A percentile compares a stretch with the other conserved stretches of the same genome.
phyloP scores from a whole-genome alignment of 2,888 invertebrate species.

The Eulithis prunata region DNA sequence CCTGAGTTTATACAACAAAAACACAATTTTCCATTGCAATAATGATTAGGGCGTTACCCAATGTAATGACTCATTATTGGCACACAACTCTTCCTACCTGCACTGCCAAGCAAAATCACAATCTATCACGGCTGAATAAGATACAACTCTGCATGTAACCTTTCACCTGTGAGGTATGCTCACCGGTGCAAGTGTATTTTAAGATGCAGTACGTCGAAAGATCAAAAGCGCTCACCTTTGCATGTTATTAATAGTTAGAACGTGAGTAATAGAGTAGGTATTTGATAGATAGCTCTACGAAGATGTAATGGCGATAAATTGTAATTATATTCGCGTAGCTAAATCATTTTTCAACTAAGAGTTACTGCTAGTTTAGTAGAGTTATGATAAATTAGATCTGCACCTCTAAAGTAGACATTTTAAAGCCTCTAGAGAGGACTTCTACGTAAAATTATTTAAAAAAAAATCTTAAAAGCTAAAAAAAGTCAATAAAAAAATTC shows the following conservation, averaged over 20 bases:
- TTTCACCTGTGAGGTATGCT: constrained; percentile 38
- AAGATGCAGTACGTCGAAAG: constrained; percentile 33
- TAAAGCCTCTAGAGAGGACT: too few species aligned
- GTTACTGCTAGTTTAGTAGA: too few species aligned
- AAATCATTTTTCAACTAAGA: too few species aligned
- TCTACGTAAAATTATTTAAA: too few species aligned
- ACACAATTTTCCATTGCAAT: background rate
- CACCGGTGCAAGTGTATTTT: constrained; percentile 33
- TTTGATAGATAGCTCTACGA: constrained; percentile 1
- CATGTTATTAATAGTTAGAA: constrained; percentile 26
- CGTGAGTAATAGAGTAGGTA: constrained; percentile 23
- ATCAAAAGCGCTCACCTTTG: constrained; percentile 36
- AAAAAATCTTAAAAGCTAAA: too few species aligned
- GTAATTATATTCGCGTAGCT: too few species aligned
- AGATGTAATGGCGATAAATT: constrained; percentile 2
- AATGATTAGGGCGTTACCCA: constrained; percentile 1
- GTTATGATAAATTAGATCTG: too few species aligned
- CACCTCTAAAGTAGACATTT: too few species aligned
- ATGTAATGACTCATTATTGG: constrained; percentile 32
- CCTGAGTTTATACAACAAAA: too few species aligned
- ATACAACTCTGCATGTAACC: constrained; percentile 3
- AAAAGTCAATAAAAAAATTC: too few species aligned
- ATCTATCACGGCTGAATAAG: constrained; percentile 23
- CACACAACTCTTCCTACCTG: constrained; percentile 33
- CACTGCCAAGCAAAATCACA: constrained; percentile 24